Evolutionary conservation across 2,113 vertebrate species (phyloP), one percentile per base, ranked within the genome.

Genomic region (Ailurus styani): DNA sequence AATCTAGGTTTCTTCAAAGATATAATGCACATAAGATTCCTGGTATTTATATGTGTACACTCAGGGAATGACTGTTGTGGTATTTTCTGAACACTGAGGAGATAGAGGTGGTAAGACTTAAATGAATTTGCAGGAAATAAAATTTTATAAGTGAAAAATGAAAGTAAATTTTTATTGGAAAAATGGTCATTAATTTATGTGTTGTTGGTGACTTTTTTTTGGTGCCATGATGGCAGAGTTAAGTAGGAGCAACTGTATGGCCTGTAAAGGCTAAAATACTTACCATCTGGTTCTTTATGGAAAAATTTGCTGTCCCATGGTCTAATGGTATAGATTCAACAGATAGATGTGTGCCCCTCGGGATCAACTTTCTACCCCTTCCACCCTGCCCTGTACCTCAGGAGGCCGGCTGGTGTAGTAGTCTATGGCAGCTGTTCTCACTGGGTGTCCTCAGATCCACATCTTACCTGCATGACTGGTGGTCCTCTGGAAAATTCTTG

Each of bases 101-200:
- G 25, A 40, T 23, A 54, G 3, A 62, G 5, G 42, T 62, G 55
- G 34, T 82, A 37, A 52, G 66, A 45, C 47, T 70, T 86, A 25
- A 45, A 27, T 47, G 83, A 85, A 42, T 96, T 93, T 17, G 42
- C 4, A 23, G 73, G 55, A 90, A 66, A 77, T 78, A 55, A 90
- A 66, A n/a, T 62, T 47, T 54, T 85, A 25, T 89, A 37, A 70
- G 66, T 52, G 70, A 84, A 37, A 17, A 25, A 85, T 10, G 27
- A 42, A 72, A 86, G 45, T 8, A 73, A 42, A 50, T 27, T 87
- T 34, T 54, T 75, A 34, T 31, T 92, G 66, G 88, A 42, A 81
- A 75, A 47, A 47, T 77, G 3, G 4, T 90, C 84, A 31, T 37
- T 88, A 55, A 52, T 77, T 89, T 34, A 15, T 20, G 55, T 68